A percentile compares a stretch with the other conserved stretches of the same genome.
Evolutionary conservation across 2,113 vertebrate genomes (phyloP).

Genomic region (Cinclus cinclus): DNA sequence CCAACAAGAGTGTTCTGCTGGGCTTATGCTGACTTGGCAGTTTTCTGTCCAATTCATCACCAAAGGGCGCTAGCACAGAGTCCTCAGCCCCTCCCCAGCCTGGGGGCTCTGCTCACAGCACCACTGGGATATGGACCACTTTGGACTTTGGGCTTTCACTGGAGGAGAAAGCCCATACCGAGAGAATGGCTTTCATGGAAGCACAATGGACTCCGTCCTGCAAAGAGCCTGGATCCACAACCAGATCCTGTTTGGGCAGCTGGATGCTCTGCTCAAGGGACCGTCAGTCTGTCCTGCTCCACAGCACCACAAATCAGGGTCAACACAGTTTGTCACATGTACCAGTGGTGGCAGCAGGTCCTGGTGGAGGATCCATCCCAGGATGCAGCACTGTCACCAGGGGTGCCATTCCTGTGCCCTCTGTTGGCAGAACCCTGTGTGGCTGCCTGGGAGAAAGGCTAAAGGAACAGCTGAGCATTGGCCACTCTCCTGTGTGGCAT

Average conservation of each 20-base stretch:
- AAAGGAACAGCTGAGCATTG: not conserved
- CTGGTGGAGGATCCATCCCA: not conserved
- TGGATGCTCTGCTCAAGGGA: not conserved
- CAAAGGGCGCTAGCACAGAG: not conserved
- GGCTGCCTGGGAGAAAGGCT: not conserved
- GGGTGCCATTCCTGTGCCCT: not conserved
- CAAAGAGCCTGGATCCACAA: not conserved
- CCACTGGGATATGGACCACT: accelerated
- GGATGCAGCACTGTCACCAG: not conserved
- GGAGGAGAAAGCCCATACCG: not conserved
- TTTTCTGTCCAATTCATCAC: not conserved
- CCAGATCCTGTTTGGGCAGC: not conserved
- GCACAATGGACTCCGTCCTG: not conserved
- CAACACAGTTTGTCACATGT: too few relatives aligned
- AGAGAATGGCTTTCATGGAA: accelerated
- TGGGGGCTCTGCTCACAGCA: accelerated
- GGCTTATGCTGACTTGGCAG: not conserved
- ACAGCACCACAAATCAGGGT: not conserved
- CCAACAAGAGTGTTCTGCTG: not conserved
- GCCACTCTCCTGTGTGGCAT: accelerated
- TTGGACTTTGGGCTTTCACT: not conserved
- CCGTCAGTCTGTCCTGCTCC: not conserved
- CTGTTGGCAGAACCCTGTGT: accelerated
- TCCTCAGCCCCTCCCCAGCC: not conserved
- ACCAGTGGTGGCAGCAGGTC: not conserved